Conservation (phyloP, 2,113 vertebrate species). For the Aleadryas rufinucha region DNA sequence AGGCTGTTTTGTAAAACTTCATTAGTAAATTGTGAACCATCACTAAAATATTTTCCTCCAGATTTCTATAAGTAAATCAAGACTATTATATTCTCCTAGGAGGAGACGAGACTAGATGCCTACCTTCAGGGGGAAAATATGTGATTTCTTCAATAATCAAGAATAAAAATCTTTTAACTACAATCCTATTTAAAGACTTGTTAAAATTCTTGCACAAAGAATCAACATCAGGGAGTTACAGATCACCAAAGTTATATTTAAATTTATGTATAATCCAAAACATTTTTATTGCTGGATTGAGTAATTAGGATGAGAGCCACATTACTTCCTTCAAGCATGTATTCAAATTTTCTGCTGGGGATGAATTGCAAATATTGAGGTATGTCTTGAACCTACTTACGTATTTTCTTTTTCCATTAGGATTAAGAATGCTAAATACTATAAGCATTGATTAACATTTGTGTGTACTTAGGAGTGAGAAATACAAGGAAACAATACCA, state of each 20-base stretch:
- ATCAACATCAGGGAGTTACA: not conserved
- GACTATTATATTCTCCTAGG: not conserved
- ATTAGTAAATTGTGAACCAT: constrained; percentile 34
- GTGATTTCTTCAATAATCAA: not conserved
- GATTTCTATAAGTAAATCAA: constrained; percentile 36
- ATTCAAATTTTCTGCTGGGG: constrained; percentile 10
- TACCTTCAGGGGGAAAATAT: not conserved
- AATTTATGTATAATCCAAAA: not conserved
- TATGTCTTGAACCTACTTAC: not conserved
- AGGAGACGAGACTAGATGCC: not conserved
- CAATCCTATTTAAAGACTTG: not conserved
- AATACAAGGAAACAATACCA: not conserved
- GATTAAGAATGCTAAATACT: not conserved
- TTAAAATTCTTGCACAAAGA: not conserved
- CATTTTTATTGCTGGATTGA: not conserved
- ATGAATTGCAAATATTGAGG: not conserved
- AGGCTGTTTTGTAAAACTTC: constrained; percentile 41
- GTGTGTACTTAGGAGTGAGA: not conserved
- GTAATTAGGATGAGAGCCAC: constrained; percentile 4
- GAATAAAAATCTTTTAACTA: not conserved
- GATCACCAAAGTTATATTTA: not conserved
- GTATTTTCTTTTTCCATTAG: constrained; percentile 1
- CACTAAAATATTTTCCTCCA: constrained; percentile 47
- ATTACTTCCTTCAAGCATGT: not conserved
- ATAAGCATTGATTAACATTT: not conserved